A percentile compares a stretch with the other conserved stretches of the same genome.
phyloP scores from a whole-genome alignment of 2,113 vertebrate genomes.

The Toxotes jaculatrix region DNA sequence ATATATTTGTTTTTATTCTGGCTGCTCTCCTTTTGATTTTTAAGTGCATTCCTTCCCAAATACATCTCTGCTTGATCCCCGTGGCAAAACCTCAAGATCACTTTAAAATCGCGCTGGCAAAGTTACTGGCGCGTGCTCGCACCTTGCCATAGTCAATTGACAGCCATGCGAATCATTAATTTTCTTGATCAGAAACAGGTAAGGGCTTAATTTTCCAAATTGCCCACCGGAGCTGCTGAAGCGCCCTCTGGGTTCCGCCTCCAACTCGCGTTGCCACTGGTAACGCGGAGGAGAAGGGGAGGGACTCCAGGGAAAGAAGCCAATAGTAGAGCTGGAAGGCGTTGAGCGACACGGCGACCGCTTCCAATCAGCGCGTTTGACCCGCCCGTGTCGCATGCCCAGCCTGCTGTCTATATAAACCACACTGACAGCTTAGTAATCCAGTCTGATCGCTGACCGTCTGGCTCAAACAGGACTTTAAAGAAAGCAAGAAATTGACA shows the following conservation, averaged over 20 bases:
- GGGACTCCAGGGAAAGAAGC: slow-evolving; percentile 22
- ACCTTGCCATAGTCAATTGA: slow-evolving; percentile 55
- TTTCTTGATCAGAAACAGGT: slow-evolving; percentile 87
- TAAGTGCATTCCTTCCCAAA: neutral
- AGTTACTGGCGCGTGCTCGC: slow-evolving; percentile 13
- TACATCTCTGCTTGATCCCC: neutral
- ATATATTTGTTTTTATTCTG: neutral
- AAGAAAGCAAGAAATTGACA: slow-evolving; percentile 47
- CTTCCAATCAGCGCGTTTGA: slow-evolving; percentile 70
- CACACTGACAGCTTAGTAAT: slow-evolving; percentile 82
- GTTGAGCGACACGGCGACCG: slow-evolving; percentile 62
- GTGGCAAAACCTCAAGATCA: neutral
- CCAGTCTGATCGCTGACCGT: slow-evolving; percentile 82
- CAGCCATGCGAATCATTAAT: slow-evolving; percentile 77
- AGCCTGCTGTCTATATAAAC: slow-evolving; percentile 82
- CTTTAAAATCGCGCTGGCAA: neutral
- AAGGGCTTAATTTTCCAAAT: slow-evolving; percentile 87
- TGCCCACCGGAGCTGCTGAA: slow-evolving; percentile 83
- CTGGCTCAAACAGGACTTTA: slow-evolving; percentile 59
- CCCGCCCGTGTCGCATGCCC: slow-evolving; percentile 70
- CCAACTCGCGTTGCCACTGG: slow-evolving; percentile 80
- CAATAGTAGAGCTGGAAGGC: slow-evolving; percentile 25
- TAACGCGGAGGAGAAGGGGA: slow-evolving; percentile 71
- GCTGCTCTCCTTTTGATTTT: neutral
- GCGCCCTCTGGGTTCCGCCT: slow-evolving; percentile 78